Base-by-base conservation (phyloP, 2,113 vertebrate genomes). In the Vicugna pacos region DNA sequence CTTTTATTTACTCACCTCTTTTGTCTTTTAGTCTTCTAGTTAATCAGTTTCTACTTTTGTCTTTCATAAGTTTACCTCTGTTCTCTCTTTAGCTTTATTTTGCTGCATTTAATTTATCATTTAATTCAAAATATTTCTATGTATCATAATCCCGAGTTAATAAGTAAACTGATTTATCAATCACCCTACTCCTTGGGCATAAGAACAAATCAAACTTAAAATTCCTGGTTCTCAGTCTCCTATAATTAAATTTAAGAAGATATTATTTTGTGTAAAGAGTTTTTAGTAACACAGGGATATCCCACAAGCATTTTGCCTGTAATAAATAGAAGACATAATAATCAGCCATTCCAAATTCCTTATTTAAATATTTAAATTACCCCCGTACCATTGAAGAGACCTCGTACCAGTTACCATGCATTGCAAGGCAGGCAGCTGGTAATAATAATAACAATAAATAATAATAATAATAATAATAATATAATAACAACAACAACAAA, bases 351-450 rank as follows among this genome's bases (percentile, higher is more conserved):
- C 26, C 2, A 26, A 67, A 88, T 38, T 2, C 15, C 50, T 93
- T 2, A 70, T 86, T 96, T 94, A n/a, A 28, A 35, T 97, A 89
- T 92, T 75, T 83, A 92, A 96, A 93, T 93, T 82, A 81, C n/a
- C 42, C 42, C 42, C 5, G 20, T 46, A 32, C 22, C 15, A 24
- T 12, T 38, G 8, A 76, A 82, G 32, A 22, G 20, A 85, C 1
- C 9, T 52, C 35, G 26, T 28, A 77, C 22, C 32, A 76, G 56
- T 64, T 84, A 76, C 19, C n/a, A 20, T 10, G 46, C 19, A n/a
- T 46, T 77, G 54, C 15, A 84, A 93, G 38, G 1, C 60, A 94
- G 58, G 13, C 35, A 46, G 14, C 60, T 81, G 64, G 5, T 69
- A 38, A 35, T 22, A 80, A 13, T 72, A 56, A 58, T 83, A 67